phyloP scores from a whole-genome alignment of 2,797 vertebrate species.

The Pangasius mekongensis region DNA sequence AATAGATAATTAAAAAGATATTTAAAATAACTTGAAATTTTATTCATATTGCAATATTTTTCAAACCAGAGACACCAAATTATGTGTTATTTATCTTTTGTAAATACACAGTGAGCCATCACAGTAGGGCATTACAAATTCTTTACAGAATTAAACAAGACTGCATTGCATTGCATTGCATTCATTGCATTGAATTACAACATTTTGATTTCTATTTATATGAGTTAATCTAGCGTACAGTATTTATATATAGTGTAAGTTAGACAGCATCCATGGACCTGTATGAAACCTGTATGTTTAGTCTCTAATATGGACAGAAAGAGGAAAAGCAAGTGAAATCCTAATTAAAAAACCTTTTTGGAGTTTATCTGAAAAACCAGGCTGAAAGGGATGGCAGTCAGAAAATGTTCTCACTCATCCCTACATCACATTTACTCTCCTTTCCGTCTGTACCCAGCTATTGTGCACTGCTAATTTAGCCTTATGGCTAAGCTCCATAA shows the following conservation, averaged over 20 bases:
- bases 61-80: neutral
- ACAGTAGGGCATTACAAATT: neutral
- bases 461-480: constrained; percentile 78
- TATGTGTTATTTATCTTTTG: no score
- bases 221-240: neutral
- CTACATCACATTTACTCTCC: constrained; percentile 20
- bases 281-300: neutral
- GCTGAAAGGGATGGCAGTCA: constrained; percentile 8
- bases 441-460: constrained; percentile 64
- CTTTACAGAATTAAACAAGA: neutral
- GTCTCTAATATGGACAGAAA: neutral
- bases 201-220: neutral
- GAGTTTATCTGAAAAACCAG: constrained; percentile 37
- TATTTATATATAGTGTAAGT: neutral
- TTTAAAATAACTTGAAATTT: neutral
- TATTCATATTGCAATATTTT: neutral
- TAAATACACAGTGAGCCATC: neutral
- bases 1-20: neutral
- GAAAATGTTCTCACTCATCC: constrained; percentile 47
- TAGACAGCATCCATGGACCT: neutral
- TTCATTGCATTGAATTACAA: neutral
- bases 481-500: constrained; percentile 75
- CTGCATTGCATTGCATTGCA: neutral
- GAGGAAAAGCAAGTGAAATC: constrained; percentile 9
- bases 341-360: constrained; percentile 41